Evolutionary conservation across 2,113 vertebrate genomes (phyloP), one percentile per base, ranked within the genome.

Genomic region (Gracilinanus agilis): DNA sequence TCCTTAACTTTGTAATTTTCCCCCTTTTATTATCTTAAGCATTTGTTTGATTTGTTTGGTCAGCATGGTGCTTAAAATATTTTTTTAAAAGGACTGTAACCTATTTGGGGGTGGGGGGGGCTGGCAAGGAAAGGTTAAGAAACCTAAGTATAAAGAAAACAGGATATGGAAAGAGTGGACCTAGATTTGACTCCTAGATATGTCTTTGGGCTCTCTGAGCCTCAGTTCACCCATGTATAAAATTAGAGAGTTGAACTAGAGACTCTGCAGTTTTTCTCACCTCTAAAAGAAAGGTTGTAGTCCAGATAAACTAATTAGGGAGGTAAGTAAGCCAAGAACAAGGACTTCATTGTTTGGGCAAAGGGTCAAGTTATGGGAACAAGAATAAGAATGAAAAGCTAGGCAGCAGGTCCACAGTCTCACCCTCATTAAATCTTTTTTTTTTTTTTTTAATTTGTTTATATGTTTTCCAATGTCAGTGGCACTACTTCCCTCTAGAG

Each of bases 401-500:
- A 67, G 27, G 27, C 27, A 67, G 29, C 25, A 58, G 56, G 56
- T 7, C 3, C n/a, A 83, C 13, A 83, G n/a, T 83, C 67, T 7
- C n/a, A 83, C n/a, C n/a, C n/a, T 83, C 67, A 83, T 40, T 83
- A 83, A 83, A 40, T 83, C 67, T 23, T 83, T 23, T 40, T 40
- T 27, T 95, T 91, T 91, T 92, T 90, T 90, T 90, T 53, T n/a
- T n/a, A n/a, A 2, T 40, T n/a, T 34, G 10, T 61, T 61, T 55
- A 13, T 88, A 75, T 90, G 7, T 55, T 3, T 94, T 88, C 9
- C 9, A 27, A 40, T 13, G 9, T 90, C 44, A 75, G 19, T 83
- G 40, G 58, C 90, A 89, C 10, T 89, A 91, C 34, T 89, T 88
- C 4, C 67, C 40, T 91, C 54, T 75, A 93, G 94, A 44, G 24